Conservation (phyloP, 2,113 vertebrate species). For the Aspidoscelis tigris region DNA sequence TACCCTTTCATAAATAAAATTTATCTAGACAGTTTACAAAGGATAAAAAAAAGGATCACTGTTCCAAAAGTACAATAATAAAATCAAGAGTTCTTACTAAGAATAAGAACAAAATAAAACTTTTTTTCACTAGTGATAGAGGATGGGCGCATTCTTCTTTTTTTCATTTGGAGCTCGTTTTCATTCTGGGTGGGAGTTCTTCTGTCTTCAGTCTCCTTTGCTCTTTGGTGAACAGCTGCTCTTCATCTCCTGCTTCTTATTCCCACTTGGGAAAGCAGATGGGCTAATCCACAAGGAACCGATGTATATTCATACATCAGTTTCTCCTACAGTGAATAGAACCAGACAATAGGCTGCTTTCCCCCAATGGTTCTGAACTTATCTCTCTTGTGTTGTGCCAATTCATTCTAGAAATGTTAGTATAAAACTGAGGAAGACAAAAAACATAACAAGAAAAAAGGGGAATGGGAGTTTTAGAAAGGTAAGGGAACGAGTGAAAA, state of each 20-base stretch:
- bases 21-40: background rate
- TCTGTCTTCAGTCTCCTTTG: background rate
- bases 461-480: background rate
- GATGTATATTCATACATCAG: constrained; percentile 58
- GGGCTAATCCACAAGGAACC: constrained; percentile 62
- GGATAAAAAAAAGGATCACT: background rate
- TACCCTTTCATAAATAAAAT: too few species aligned
- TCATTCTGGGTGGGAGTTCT: background rate
- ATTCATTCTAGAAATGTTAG: too few species aligned
- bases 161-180: background rate
- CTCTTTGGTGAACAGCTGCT: constrained; percentile 53
- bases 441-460: background rate
- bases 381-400: too few species aligned
- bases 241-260: constrained; percentile 26
- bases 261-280: constrained; percentile 66
- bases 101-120: background rate
- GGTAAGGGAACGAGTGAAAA: background rate
- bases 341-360: constrained; percentile 55
- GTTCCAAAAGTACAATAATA: background rate
- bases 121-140: background rate
- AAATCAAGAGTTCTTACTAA: background rate
- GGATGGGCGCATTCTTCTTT: background rate
- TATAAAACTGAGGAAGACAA: background rate
- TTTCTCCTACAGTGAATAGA: constrained; percentile 57
- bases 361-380: constrained; percentile 14